Evolutionary conservation across 2,888 invertebrate genomes (phyloP).

Genomic region (Peribatodes rhomboidaria): DNA sequence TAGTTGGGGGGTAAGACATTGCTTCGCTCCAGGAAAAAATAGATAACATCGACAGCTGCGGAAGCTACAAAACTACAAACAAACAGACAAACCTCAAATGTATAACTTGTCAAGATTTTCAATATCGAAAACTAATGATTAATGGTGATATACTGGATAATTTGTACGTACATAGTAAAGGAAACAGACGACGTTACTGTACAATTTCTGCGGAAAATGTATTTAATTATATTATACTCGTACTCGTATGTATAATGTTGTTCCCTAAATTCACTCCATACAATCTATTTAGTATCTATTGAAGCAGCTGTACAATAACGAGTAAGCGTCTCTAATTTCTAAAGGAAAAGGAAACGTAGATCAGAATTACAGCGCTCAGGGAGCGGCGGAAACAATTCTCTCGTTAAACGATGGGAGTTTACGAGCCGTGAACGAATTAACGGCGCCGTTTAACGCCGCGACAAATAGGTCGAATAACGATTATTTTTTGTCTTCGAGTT

Average conservation of each 20-base stretch:
- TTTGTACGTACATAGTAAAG: background rate
- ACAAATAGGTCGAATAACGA: constrained; percentile 27
- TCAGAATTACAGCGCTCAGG: constrained; percentile 3
- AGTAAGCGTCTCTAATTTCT: constrained; percentile 17
- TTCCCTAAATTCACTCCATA: background rate
- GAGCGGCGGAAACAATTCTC: constrained; percentile 23
- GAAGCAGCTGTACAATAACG: background rate
- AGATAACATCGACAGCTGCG: too few species aligned
- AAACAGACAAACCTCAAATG: too few species aligned
- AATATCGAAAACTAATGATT: too few species aligned
- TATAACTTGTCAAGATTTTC: too few species aligned
- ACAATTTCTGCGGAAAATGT: background rate
- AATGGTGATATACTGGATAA: background rate
- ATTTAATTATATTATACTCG: background rate
- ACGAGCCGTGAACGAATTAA: constrained; percentile 34
- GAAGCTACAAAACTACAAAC: too few species aligned
- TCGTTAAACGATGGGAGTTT: constrained; percentile 30
- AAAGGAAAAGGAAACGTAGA: constrained; percentile 8
- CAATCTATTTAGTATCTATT: background rate
- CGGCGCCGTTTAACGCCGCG: constrained; percentile 27
- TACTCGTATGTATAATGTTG: too few species aligned
- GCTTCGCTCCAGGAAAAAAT: too few species aligned
- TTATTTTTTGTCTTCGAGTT: constrained; percentile 5
- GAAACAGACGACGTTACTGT: background rate
- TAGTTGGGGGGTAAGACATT: too few species aligned